Base-by-base conservation (phyloP, 2,888 invertebrate species). In the Cephalotes varians region DNA sequence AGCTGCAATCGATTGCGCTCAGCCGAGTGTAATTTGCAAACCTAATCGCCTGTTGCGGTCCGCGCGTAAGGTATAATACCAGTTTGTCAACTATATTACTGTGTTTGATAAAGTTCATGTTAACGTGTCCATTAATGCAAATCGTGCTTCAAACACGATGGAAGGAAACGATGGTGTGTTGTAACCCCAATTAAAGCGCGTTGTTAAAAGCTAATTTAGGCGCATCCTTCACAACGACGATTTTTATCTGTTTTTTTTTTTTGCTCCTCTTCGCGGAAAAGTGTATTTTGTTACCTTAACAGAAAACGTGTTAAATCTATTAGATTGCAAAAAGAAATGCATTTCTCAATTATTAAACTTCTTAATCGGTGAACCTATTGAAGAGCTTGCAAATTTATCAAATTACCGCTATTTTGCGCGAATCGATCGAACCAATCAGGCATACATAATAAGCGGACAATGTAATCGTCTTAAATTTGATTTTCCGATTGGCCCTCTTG, bases 381-480 rank as follows among this genome's bases (percentile, higher is more conserved):
- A 84, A 74, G 51, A 56, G 49, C 44, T 31, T 65, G 82, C 85
- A 81, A 86, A 89, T 87, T 84, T 86, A 90, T 86, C 82, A 86
- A 84, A 83, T 82, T 56, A 77, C 54, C 28, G 71, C 47, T 72
- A 64, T 58, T 65, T 77, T 74, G 82, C 84, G 85, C 83, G 90
- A 87, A 89, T 86, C 85, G 83, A 54, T 74, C 76, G 65, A 65
- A 62, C 79, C 83, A 76, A 85, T 84, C 83, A 62, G 65, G 49
- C 82, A 82, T 81, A 58, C 77, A 65, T 89, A 89, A 89, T 82
- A 71, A 81, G 37, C 54, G 72, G 79, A 60, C 79, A 58, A 60
- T 87, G 86, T 89, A 88, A 88, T 90, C 88, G 83, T 85, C 86
- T 88, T 90, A 89, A 88, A 90, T 86, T 88, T 85, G 86, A 89